Conservation (phyloP, 2,888 invertebrate genomes). For the Mimas tiliae region DNA sequence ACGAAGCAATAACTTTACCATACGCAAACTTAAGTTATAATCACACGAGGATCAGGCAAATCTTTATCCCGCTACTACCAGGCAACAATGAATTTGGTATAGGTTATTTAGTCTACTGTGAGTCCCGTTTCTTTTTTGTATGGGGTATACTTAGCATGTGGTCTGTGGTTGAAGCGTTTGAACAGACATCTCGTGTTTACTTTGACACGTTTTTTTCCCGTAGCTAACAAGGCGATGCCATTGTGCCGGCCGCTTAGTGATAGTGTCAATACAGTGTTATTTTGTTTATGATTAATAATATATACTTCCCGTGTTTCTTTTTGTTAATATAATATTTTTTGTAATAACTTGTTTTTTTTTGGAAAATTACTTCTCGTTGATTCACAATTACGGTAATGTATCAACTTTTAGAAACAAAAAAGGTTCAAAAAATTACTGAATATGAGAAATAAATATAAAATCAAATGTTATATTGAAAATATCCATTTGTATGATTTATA, state of each 20-base stretch:
- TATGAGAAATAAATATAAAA: too few relatives aligned
- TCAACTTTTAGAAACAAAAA: too few relatives aligned
- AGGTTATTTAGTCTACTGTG: conserved; percentile 46
- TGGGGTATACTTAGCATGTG: conserved; percentile 54
- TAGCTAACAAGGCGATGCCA: conserved; percentile 72
- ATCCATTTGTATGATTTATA: background rate
- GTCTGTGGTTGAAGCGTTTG: conserved; percentile 52
- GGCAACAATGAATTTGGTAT: conserved; percentile 28
- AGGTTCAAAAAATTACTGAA: background rate
- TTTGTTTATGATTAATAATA: conserved; percentile 50
- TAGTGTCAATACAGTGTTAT: conserved; percentile 76
- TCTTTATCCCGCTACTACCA: background rate
- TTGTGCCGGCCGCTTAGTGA: conserved; percentile 70
- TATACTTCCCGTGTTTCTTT: conserved; percentile 21
- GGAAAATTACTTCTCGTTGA: background rate
- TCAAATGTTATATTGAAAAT: background rate
- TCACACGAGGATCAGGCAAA: background rate
- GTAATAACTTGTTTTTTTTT: background rate
- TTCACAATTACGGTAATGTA: background rate
- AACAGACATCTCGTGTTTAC: conserved; percentile 64
- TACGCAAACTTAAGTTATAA: background rate
- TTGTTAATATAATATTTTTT: background rate
- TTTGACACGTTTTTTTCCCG: conserved; percentile 75
- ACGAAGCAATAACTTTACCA: background rate
- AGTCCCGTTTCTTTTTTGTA: conserved; percentile 38